phyloP scores from a whole-genome alignment of 1,140 invertebrate species.

The Proctacanthus coquilletti region DNA sequence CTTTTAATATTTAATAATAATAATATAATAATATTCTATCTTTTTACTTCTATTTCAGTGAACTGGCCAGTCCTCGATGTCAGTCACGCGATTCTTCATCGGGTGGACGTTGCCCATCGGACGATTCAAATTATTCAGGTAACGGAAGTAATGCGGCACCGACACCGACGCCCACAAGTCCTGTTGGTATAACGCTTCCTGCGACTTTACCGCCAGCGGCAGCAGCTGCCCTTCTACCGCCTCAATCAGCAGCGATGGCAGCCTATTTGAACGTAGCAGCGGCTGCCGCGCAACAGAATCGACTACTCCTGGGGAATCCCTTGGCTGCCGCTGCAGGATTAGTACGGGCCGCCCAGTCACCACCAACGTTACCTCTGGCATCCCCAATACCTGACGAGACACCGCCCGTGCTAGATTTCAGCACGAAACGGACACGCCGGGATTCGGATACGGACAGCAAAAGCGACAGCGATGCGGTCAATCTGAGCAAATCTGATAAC shows the following conservation, averaged over 20 bases:
- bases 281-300: slow-evolving; percentile 51
- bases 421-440: slow-evolving; percentile 42
- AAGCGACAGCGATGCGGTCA: slow-evolving; percentile 43
- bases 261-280: slow-evolving; percentile 53
- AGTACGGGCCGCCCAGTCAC: slow-evolving; percentile 35
- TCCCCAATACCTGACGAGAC: slow-evolving; percentile 33
- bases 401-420: slow-evolving; percentile 56
- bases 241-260: slow-evolving; percentile 60
- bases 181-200: slow-evolving; percentile 35
- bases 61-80: slow-evolving; percentile 56
- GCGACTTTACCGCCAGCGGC: slow-evolving; percentile 35
- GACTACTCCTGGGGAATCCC: slow-evolving; percentile 59
- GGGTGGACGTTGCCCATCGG: slow-evolving; percentile 46
- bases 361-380: slow-evolving; percentile 33
- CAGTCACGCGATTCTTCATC: slow-evolving; percentile 60
- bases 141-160: slow-evolving; percentile 36
- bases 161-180: slow-evolving; percentile 31
- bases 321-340: slow-evolving; percentile 38
- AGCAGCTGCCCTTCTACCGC: slow-evolving; percentile 45
- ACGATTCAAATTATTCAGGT: slow-evolving; percentile 51
- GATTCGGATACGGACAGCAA: slow-evolving; percentile 35
- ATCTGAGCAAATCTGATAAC: slow-evolving; percentile 54
- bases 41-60: slow-evolving; percentile 44
- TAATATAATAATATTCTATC: slow-evolving; percentile 1
- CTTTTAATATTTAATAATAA: too few relatives aligned